phyloP scores from a whole-genome alignment of 2,113 vertebrate species.

The Corydoras maculifer region DNA sequence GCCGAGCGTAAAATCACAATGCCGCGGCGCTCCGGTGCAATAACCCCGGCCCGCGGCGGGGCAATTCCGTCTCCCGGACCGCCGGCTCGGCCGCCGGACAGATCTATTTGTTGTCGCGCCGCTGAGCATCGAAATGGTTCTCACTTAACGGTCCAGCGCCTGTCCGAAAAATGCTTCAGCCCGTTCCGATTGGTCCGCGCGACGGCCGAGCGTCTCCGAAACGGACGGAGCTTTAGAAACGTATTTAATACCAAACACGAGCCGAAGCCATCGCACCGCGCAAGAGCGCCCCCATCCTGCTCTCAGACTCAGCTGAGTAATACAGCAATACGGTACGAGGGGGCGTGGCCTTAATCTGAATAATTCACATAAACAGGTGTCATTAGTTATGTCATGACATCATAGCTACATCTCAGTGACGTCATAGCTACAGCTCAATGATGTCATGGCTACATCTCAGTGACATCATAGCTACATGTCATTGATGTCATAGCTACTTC shows the following conservation, averaged over 20 bases:
- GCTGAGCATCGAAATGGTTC: constrained; percentile 32
- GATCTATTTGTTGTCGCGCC: constrained; percentile 38
- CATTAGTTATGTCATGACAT: too few species aligned
- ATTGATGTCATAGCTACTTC: too few species aligned
- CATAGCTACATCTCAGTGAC: too few species aligned
- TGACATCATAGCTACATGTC: too few species aligned
- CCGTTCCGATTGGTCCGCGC: constrained; percentile 16
- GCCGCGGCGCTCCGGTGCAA: constrained; percentile 30
- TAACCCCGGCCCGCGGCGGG: constrained; percentile 40
- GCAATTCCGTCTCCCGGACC: constrained; percentile 32
- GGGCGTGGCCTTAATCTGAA: too few species aligned
- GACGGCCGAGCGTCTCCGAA: constrained; percentile 15
- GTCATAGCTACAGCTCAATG: too few species aligned
- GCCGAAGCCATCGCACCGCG: too few species aligned
- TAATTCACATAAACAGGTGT: too few species aligned
- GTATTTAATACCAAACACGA: neutral
- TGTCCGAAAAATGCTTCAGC: constrained; percentile 36
- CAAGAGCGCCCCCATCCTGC: too few species aligned
- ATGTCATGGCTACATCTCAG: too few species aligned
- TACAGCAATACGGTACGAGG: too few species aligned
- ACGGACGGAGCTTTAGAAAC: neutral
- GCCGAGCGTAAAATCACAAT: constrained; percentile 51
- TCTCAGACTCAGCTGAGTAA: too few species aligned
- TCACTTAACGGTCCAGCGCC: constrained; percentile 37
- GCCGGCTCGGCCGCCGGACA: constrained; percentile 20